Evolutionary conservation across 2,113 vertebrate genomes (phyloP).

Genomic region (Takifugu bimaculatus): DNA sequence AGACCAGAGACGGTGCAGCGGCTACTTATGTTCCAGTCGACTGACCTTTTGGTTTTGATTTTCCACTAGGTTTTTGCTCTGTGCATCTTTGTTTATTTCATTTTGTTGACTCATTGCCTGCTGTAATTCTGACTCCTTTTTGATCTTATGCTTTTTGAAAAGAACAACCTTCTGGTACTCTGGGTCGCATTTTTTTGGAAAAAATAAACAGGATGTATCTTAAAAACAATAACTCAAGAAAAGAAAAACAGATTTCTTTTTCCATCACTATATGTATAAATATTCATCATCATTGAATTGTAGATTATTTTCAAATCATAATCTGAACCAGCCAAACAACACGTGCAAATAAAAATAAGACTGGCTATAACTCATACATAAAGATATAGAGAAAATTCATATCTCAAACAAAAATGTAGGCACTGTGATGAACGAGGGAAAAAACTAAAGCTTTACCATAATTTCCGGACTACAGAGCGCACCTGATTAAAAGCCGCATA

Average conservation of each 20-base stretch:
- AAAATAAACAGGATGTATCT: conserved; percentile 2
- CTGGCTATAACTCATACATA: conserved; percentile 6
- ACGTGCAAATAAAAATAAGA: conserved; percentile 59
- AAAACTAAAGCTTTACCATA: not conserved
- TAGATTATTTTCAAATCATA: conserved; percentile 34
- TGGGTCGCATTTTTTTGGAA: too few species aligned
- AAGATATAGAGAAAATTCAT: conserved; percentile 32
- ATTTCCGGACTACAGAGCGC: not conserved
- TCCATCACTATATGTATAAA: conserved; percentile 47
- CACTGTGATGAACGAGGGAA: not conserved
- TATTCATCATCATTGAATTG: conserved; percentile 48
- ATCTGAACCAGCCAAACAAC: conserved; percentile 75
- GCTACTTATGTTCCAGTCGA: too few species aligned
- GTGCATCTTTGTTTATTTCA: too few species aligned
- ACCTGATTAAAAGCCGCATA: too few species aligned
- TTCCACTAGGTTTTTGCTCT: too few species aligned
- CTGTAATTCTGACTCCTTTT: too few species aligned
- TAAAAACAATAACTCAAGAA: conserved; percentile 3
- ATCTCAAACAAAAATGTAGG: conserved; percentile 13
- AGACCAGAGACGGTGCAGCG: too few species aligned
- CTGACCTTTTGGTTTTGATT: too few species aligned
- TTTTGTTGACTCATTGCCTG: too few species aligned
- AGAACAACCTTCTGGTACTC: too few species aligned
- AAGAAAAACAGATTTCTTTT: not conserved
- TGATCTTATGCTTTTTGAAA: too few species aligned